These are phyloP conservation scores for Myodes glareolus DNA, from an alignment of 2,113 vertebrate species.

Conservation along the genomic window DNA sequence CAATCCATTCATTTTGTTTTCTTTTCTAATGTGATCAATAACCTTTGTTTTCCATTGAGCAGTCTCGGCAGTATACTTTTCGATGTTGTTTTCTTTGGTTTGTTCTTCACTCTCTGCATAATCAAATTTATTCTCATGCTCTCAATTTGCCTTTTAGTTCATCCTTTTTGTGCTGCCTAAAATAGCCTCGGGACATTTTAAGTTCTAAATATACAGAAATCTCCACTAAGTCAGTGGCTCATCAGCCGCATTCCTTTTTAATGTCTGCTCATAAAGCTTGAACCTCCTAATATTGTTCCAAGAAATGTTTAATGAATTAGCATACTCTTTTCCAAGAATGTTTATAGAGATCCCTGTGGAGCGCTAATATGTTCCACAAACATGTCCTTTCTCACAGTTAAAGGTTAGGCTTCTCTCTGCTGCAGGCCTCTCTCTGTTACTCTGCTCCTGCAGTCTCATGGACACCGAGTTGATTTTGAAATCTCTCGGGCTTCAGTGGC, in stretches of 20 bases:
- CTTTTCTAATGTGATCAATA: not conserved
- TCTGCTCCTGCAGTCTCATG: fast-evolving
- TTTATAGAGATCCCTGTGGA: not conserved
- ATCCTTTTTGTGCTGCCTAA: not conserved
- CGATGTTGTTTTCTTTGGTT: not conserved
- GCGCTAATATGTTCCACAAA: not conserved
- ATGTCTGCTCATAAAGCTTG: not conserved
- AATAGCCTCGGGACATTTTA: not conserved
- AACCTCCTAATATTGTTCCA: not conserved
- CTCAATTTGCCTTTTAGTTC: not conserved
- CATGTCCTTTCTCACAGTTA: not conserved
- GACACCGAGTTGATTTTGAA: not conserved
- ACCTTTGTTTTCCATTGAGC: not conserved
- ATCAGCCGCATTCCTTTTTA: not conserved
- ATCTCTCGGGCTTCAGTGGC: not conserved
- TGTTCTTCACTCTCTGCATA: not conserved
- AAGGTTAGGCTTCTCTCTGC: not conserved
- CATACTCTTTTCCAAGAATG: not conserved
- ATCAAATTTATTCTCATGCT: not conserved
- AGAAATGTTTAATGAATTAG: not conserved
- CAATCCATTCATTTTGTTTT: not conserved
- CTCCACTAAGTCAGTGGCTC: not conserved
- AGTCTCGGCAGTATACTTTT: not conserved
- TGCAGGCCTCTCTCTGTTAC: not conserved
- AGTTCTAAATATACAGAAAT: not conserved